Percentiles rank a stretch among this genome's conserved stretches.
phyloP scores from a whole-genome alignment of 23 tunicate genomes.

The Trididemnum clinides region DNA sequence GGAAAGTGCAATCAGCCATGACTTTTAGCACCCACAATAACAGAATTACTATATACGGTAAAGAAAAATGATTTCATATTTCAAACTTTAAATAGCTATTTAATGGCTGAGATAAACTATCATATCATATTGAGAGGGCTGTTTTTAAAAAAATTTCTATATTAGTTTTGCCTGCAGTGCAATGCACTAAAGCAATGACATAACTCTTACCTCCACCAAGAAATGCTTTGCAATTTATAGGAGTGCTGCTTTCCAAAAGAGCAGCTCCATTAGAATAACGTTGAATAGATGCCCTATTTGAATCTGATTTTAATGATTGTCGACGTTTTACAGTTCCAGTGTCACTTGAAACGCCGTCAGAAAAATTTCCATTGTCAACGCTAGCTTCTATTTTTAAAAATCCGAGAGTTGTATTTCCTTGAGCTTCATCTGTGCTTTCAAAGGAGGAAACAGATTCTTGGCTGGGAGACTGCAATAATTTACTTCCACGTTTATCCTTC shows the following conservation, averaged over 20 bases:
- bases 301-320: background rate
- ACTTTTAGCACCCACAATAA: no score
- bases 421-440: background rate
- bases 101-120: no score
- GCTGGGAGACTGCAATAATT: constrained; percentile 1
- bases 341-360: background rate
- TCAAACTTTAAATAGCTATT: no score
- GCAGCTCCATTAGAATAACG: constrained; percentile 25
- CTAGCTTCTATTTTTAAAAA: background rate
- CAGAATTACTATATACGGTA: no score
- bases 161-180: no score
- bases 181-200: no score
- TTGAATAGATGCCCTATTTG: constrained; percentile 1
- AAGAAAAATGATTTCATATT: no score
- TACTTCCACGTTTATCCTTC: constrained; percentile 18
- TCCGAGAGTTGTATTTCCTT: background rate
- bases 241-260: constrained; percentile 2
- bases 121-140: no score
- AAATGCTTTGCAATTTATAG: constrained; percentile 14
- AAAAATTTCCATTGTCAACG: background rate
- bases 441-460: constrained; percentile 22
- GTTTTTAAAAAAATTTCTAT: no score
- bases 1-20: no score
- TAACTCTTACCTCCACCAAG: constrained; percentile 21
- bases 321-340: constrained; percentile 17